phyloP scores from a whole-genome alignment of 2,888 invertebrate species.

The Panzeria rudis region DNA sequence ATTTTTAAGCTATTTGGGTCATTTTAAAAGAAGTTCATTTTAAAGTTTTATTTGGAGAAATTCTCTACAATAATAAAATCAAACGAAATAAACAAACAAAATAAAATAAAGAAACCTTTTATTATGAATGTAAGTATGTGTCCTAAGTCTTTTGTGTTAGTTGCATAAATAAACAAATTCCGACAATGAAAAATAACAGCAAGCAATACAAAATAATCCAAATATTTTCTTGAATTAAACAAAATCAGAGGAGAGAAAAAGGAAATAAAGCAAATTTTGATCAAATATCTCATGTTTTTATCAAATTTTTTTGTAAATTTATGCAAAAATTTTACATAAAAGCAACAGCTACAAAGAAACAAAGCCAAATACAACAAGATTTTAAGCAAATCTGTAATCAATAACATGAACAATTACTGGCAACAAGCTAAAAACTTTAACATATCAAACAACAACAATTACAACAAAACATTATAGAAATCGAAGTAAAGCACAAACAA shows the following conservation, averaged over 20 bases:
- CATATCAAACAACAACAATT: constrained; percentile 60
- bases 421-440: constrained; percentile 69
- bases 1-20: constrained; percentile 14
- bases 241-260: constrained; percentile 12
- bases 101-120: neutral
- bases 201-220: constrained; percentile 29
- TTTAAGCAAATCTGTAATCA: constrained; percentile 70
- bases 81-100: neutral
- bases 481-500: constrained; percentile 44
- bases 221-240: constrained; percentile 40
- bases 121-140: constrained; percentile 14
- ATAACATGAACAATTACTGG: constrained; percentile 73
- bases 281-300: constrained; percentile 70
- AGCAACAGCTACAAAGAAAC: constrained; percentile 47
- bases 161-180: constrained; percentile 11
- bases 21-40: neutral
- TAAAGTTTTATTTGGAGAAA: neutral
- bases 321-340: constrained; percentile 66
- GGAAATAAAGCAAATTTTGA: constrained; percentile 16
- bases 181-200: neutral
- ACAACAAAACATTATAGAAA: constrained; percentile 53
- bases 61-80: neutral
- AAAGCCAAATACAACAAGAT: constrained; percentile 63
- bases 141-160: constrained; percentile 22
- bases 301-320: constrained; percentile 71